phyloP scores from a whole-genome alignment of 2,113 vertebrate species.

The Oenanthe melanoleuca region DNA sequence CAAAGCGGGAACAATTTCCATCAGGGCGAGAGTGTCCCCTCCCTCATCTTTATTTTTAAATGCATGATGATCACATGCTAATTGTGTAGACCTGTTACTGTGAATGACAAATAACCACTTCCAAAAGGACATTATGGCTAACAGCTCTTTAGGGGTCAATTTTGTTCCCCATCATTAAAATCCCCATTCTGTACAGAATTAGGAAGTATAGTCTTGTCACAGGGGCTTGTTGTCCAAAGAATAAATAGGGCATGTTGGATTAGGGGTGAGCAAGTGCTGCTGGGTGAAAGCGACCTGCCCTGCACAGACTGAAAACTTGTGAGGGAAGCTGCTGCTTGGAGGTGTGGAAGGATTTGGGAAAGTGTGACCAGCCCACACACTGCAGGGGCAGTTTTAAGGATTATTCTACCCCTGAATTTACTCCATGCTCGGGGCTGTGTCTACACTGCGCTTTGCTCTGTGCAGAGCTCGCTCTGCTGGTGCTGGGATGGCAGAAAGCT shows the following conservation, averaged over 20 bases:
- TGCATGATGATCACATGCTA: constrained; percentile 37
- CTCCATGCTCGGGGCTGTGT: not conserved
- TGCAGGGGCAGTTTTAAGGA: not conserved
- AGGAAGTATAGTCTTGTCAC: constrained; percentile 43
- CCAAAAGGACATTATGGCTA: constrained; percentile 46
- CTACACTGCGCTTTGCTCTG: not conserved
- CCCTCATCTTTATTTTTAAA: constrained; percentile 41
- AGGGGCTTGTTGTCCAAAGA: constrained; percentile 21
- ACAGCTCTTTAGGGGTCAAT: constrained; percentile 53
- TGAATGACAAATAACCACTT: constrained; percentile 58
- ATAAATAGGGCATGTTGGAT: constrained; percentile 44
- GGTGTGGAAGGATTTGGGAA: not conserved
- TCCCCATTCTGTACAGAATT: constrained; percentile 40
- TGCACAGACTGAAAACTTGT: not conserved
- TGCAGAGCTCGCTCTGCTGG: fast-evolving
- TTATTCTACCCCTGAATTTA: not conserved
- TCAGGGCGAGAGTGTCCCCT: not conserved
- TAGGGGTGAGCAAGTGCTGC: not conserved
- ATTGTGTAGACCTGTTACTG: constrained; percentile 55
- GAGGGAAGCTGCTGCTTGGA: not conserved
- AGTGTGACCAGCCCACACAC: fast-evolving
- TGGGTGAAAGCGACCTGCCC: fast-evolving
- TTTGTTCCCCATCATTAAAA: constrained; percentile 62
- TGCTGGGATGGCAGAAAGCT: not conserved
- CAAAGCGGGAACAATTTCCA: constrained; percentile 30